Conservation (phyloP, 2,888 invertebrate genomes). For the Polydrusus pterygomalis region DNA sequence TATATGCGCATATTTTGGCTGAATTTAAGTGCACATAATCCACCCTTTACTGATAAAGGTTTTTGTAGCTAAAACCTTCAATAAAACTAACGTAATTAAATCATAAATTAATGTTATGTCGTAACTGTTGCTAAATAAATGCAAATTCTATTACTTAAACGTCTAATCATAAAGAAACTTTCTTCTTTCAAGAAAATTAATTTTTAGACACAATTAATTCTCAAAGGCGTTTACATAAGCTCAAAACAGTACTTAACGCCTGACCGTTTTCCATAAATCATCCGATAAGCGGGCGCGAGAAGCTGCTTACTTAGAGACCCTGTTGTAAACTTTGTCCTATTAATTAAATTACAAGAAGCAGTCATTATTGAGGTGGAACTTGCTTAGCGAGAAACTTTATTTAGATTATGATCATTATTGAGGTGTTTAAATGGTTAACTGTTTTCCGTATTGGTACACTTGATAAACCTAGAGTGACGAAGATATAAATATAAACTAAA, state of each 20-base stretch:
- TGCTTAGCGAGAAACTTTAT: conserved; percentile 30
- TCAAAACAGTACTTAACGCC: conserved; percentile 53
- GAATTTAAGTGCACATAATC: too few relatives aligned
- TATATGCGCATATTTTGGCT: too few relatives aligned
- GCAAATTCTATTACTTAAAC: not conserved
- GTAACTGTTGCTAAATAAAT: too few relatives aligned
- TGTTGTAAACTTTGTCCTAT: conserved; percentile 64
- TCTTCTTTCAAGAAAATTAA: conserved; percentile 14
- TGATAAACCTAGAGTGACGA: too few relatives aligned
- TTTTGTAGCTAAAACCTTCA: too few relatives aligned
- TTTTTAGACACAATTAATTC: conserved; percentile 33
- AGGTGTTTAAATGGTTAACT: not conserved
- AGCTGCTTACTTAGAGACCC: conserved; percentile 60
- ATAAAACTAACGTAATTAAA: too few relatives aligned
- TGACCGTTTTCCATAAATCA: conserved; percentile 55
- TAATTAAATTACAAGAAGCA: conserved; percentile 67
- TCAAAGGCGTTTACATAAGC: conserved; percentile 45
- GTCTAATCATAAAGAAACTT: conserved; percentile 8
- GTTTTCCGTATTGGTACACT: not conserved
- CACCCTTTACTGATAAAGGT: too few relatives aligned
- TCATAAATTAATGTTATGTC: too few relatives aligned
- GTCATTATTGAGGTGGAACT: conserved; percentile 51
- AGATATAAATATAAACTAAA: too few relatives aligned
- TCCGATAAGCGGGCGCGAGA: conserved; percentile 55
- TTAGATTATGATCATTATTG: conserved; percentile 12